Percentiles rank a stretch among this genome's conserved stretches.
phyloP scores from a whole-genome alignment of 2,113 vertebrate species.

The Xerus inauris region DNA sequence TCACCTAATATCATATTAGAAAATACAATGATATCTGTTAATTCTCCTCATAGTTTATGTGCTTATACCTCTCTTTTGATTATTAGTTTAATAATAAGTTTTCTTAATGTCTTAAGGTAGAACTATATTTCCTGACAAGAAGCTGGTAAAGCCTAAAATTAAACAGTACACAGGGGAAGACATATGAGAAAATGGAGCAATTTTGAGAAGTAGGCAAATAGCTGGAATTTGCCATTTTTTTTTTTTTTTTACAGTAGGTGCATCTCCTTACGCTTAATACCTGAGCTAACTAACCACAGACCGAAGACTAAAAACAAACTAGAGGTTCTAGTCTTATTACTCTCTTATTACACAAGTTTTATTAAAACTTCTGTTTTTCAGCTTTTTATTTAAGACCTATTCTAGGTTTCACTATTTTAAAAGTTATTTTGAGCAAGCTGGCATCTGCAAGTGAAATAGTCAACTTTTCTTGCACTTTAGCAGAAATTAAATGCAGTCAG shows the following conservation, averaged over 20 bases:
- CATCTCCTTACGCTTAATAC: background rate
- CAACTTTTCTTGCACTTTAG: conserved; percentile 44
- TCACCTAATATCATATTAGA: background rate
- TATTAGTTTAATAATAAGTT: background rate
- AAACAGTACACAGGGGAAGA: background rate
- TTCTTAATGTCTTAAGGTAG: background rate
- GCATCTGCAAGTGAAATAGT: conserved; percentile 45
- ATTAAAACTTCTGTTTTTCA: conserved; percentile 23
- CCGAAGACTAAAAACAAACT: background rate
- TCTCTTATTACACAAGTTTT: conserved; percentile 14
- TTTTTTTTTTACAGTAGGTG: background rate
- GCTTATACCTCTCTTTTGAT: background rate
- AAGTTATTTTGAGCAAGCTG: conserved; percentile 50
- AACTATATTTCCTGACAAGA: background rate
- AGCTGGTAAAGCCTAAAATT: background rate
- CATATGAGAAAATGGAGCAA: background rate
- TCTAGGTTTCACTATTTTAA: conserved; percentile 43
- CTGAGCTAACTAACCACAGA: background rate
- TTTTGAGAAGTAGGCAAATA: background rate
- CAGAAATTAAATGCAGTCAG: conserved; percentile 53
- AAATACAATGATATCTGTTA: background rate
- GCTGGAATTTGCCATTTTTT: background rate
- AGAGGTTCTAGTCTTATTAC: background rate
- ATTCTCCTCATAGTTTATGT: background rate
- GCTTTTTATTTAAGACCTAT: conserved; percentile 22